Evolutionary conservation across 2,888 invertebrate genomes (phyloP).

Genomic region (Spodoptera picta): DNA sequence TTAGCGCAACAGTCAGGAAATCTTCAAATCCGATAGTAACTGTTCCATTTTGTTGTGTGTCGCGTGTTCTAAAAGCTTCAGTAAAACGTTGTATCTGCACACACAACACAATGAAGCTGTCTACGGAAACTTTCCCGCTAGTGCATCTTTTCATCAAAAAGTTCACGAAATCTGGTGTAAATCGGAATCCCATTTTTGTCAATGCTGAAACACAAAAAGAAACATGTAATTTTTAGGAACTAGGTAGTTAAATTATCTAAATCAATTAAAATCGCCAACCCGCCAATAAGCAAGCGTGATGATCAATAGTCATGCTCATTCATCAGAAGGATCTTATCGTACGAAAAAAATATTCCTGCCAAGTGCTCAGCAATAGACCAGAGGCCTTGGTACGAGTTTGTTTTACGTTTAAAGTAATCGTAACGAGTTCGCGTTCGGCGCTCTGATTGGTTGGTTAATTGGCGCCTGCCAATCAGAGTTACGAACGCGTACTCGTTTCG

Average conservation of each 20-base stretch:
- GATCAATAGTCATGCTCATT: too few relatives aligned
- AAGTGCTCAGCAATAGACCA: too few relatives aligned
- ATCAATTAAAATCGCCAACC: background rate
- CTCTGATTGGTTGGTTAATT: too few relatives aligned
- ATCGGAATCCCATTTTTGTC: slow-evolving; percentile 96
- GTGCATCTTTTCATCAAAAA: slow-evolving; percentile 92
- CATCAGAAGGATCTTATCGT: too few relatives aligned
- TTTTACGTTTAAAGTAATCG: too few relatives aligned
- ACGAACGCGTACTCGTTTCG: too few relatives aligned
- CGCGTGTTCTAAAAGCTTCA: slow-evolving; percentile 95
- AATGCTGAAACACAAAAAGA: slow-evolving; percentile 89
- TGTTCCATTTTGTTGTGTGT: slow-evolving; percentile 93
- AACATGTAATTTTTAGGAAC: too few relatives aligned
- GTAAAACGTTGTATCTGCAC: slow-evolving; percentile 96
- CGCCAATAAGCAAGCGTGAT: too few relatives aligned
- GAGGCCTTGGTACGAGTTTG: too few relatives aligned
- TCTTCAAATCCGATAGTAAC: slow-evolving; percentile 97
- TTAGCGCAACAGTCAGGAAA: slow-evolving; percentile 94
- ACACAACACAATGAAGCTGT: slow-evolving; percentile 96
- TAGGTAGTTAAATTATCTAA: background rate
- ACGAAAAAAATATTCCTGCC: too few relatives aligned
- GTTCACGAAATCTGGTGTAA: slow-evolving; percentile 93
- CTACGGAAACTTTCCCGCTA: slow-evolving; percentile 92
- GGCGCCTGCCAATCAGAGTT: too few relatives aligned
- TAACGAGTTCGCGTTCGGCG: too few relatives aligned